Evolutionary conservation across 2,888 invertebrate species (phyloP).

Genomic region (Coenonympha arcania): DNA sequence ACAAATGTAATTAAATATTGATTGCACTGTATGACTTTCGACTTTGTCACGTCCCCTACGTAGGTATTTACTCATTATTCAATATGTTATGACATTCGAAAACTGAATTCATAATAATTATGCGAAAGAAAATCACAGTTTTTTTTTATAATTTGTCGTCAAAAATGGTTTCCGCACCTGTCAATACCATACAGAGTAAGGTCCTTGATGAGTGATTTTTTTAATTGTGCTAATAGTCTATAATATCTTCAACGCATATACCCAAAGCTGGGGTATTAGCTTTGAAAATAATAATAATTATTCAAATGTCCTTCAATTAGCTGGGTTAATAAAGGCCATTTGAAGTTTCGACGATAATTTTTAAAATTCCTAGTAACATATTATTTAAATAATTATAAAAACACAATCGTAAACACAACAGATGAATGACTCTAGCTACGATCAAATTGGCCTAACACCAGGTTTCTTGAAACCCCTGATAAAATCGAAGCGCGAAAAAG

Average conservation of each 20-base stretch:
- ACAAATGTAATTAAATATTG: too few relatives aligned
- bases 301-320: constrained; percentile 60
- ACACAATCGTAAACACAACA: constrained; percentile 10
- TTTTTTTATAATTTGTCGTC: too few relatives aligned
- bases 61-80: too few relatives aligned
- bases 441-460: background rate
- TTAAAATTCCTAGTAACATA: constrained; percentile 8
- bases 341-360: constrained; percentile 31
- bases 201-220: constrained; percentile 24
- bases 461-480: too few relatives aligned
- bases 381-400: constrained; percentile 16
- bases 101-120: too few relatives aligned
- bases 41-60: too few relatives aligned
- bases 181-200: too few relatives aligned
- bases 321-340: constrained; percentile 65
- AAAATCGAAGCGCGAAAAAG: background rate
- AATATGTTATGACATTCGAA: too few relatives aligned
- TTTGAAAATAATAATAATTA: constrained; percentile 31
- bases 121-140: too few relatives aligned
- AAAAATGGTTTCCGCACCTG: too few relatives aligned
- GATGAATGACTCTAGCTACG: background rate
- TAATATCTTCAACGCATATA: constrained; percentile 12
- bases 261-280: constrained; percentile 19
- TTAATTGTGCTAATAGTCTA: constrained; percentile 32
- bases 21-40: too few relatives aligned